Percentiles rank a stretch among this genome's conserved stretches.
phyloP scores from a whole-genome alignment of 1,140 invertebrate species.

The Microplitis mediator region DNA sequence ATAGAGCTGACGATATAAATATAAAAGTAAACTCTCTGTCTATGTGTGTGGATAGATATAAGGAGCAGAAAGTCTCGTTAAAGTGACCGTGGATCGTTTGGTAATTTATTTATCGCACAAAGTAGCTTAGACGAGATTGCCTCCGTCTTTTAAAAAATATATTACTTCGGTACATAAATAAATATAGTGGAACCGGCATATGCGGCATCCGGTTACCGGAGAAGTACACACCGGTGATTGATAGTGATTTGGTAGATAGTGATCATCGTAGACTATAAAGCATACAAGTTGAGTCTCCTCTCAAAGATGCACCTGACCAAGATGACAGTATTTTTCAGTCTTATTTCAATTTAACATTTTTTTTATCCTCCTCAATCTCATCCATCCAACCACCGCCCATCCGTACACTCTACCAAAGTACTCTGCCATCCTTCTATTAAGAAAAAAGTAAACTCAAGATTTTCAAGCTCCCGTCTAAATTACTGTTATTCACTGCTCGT shows the following conservation, averaged over 20 bases:
- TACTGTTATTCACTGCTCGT: too few species aligned
- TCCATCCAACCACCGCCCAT: neutral
- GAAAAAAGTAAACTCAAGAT: too few species aligned
- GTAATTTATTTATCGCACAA: slow-evolving; percentile 15
- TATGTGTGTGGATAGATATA: too few species aligned
- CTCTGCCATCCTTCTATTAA: neutral
- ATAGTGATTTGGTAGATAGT: slow-evolving; percentile 52
- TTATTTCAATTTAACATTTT: neutral
- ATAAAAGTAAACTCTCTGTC: neutral
- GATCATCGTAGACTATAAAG: slow-evolving; percentile 30
- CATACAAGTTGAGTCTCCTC: too few species aligned
- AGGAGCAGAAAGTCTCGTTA: neutral
- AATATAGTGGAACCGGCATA: slow-evolving; percentile 5
- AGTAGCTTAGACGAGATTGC: neutral
- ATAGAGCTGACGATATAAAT: too few species aligned
- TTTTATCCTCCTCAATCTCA: neutral
- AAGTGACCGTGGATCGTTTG: neutral
- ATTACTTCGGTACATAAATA: neutral
- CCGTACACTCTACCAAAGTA: too few species aligned
- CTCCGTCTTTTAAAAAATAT: neutral
- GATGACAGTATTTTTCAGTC: slow-evolving; percentile 2
- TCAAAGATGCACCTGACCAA: slow-evolving; percentile 23
- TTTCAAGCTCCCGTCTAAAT: too few species aligned
- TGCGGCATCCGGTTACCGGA: slow-evolving; percentile 38
- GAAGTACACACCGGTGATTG: slow-evolving; percentile 42